Base-by-base conservation (phyloP, 1,140 invertebrate species). In the Apocrypta bakeri region DNA sequence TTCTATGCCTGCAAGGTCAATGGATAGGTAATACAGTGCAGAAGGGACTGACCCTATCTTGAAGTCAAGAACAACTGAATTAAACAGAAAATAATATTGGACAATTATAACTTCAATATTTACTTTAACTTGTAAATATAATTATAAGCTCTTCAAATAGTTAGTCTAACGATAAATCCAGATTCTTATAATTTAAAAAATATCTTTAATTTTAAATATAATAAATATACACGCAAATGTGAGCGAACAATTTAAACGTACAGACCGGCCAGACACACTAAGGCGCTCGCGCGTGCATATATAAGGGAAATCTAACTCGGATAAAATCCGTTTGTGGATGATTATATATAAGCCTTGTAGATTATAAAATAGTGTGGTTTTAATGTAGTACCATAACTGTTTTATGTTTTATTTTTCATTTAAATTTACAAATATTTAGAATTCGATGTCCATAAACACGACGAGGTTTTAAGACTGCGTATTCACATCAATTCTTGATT, bases 1-100 rank as follows among this genome's bases (percentile, higher is more conserved):
- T 80, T 92, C 91, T 9, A 87, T 90, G 72, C 85, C 89, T 29
- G 87, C 90, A 21, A 87, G 85, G 71, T 87, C 90, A 83, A 88
- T 87, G 82, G 88, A 90, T 74, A 92, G 91, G 87, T 92, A 92
- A 92, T 92, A 88, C 73, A 87, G 71, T 79, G 64, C 64, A 68
- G 7, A 48, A 61, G 48, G 69, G 48, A 79, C 2, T 64, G 21
- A 33, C 12, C 17, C 11, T 61, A 69, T 33, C 25, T 81, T 81
- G 1, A 64, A 29, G 72, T 80, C 1, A 73, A 63, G 14, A 73
- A 29, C n/a, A 17, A 72, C 24, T 42, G 29, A 75, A 66, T 37
- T 29, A 33, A 40, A 42, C 42, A 75, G 63, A 77, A 81, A 37
- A 25, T 78, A 56, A 40, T 76, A 74, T 21, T n/a, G 71, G n/a